These are phyloP conservation scores for Amphiprion percula DNA, from an alignment of 2,113 vertebrate genomes.

Conservation along the genomic window DNA sequence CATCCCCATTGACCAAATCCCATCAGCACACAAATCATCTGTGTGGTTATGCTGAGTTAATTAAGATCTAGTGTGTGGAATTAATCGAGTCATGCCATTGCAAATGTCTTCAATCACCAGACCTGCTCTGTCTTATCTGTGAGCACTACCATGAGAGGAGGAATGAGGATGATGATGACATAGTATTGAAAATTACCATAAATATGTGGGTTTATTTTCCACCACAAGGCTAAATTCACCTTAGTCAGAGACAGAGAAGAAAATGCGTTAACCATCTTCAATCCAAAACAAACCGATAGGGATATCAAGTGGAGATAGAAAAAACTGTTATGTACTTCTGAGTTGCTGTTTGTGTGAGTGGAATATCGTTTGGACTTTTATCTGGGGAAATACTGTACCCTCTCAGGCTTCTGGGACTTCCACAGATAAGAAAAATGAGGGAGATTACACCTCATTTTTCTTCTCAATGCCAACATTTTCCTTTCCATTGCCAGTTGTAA, in stretches of 20 bases:
- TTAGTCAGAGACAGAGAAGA: neutral
- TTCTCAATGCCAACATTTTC: conserved; percentile 76
- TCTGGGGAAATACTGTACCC: conserved; percentile 69
- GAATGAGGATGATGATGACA: conserved; percentile 7
- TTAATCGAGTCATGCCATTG: conserved; percentile 60
- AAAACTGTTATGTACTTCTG: conserved; percentile 36
- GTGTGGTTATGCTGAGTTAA: conserved; percentile 71
- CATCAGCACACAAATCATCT: conserved; percentile 69
- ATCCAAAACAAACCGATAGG: conserved; percentile 32
- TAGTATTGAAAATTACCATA: conserved; percentile 21
- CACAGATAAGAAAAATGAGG: conserved; percentile 73
- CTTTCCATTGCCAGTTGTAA: conserved; percentile 72
- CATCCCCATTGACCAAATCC: conserved; percentile 75
- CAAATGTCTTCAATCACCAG: conserved; percentile 57
- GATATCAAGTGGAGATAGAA: conserved; percentile 26
- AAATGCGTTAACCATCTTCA: conserved; percentile 3
- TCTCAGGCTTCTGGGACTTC: conserved; percentile 63
- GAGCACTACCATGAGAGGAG: neutral
- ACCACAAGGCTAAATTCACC: neutral
- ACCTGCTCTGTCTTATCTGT: conserved; percentile 37
- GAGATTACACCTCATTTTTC: conserved; percentile 78
- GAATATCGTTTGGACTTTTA: conserved; percentile 58
- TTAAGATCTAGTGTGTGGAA: conserved; percentile 73
- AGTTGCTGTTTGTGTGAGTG: conserved; percentile 51
- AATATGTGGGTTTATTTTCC: neutral